phyloP scores from a whole-genome alignment of 2,113 vertebrate genomes.

The Solenodon paradoxus region DNA sequence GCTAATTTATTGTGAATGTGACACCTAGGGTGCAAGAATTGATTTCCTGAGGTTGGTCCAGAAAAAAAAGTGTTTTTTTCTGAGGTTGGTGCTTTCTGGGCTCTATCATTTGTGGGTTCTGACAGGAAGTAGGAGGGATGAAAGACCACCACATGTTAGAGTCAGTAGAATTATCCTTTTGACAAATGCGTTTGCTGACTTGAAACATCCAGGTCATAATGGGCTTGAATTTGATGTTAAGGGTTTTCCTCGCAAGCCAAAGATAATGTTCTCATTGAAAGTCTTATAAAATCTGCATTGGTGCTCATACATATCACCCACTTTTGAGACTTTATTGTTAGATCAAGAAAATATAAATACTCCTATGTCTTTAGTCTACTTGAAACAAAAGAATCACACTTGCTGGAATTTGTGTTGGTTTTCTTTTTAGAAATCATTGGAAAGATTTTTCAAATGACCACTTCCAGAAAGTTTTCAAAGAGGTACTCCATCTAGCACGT shows the following conservation, averaged over 20 bases:
- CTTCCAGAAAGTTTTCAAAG: conserved; percentile 5
- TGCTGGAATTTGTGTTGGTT: not conserved
- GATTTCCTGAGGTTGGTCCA: conserved; percentile 44
- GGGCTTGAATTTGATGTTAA: conserved; percentile 43
- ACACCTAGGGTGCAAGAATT: conserved; percentile 27
- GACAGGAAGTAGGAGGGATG: conserved; percentile 4
- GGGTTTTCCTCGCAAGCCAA: conserved; percentile 54
- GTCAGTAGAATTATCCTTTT: conserved; percentile 17
- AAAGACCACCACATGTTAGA: conserved; percentile 2
- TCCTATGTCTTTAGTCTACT: not conserved
- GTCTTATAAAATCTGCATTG: not conserved
- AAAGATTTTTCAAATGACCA: not conserved
- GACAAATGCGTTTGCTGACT: conserved; percentile 57
- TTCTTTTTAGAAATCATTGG: conserved; percentile 27
- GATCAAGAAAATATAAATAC: not conserved
- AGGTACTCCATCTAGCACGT: not conserved
- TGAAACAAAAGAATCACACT: not conserved
- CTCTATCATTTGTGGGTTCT: conserved; percentile 42
- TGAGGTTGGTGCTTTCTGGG: conserved; percentile 7
- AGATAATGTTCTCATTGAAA: conserved; percentile 65
- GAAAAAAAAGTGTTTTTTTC: not conserved
- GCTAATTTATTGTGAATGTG: conserved; percentile 43
- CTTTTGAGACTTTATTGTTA: not conserved
- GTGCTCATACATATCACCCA: not conserved
- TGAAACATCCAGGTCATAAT: conserved; percentile 55